Base-by-base conservation (phyloP, 2,113 vertebrate species). In the Pampusana beccarii region DNA sequence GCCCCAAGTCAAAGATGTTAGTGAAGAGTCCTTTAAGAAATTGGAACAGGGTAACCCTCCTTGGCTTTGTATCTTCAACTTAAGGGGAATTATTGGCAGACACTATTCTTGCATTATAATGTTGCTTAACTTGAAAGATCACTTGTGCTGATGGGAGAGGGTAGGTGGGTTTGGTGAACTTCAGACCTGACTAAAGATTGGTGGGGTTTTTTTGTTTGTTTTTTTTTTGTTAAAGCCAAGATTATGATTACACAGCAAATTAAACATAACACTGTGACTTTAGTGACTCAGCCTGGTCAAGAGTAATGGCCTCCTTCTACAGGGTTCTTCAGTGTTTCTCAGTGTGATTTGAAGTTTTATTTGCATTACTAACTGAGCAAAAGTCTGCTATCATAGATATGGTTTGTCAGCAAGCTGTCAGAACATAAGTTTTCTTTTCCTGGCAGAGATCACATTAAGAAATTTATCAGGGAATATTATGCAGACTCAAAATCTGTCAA, bases 401-500 rank as follows among this genome's bases (percentile, higher is more conserved):
- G 15, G 50, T 71, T 96, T 97, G 90, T 95, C 93, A 96, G 96
- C 69, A 90, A 93, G 82, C 83, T 96, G 95, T 57, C 88, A 95
- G 86, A 93, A 93, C 13, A 53, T 79, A 88, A 90, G 51, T 83
- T 90, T 96, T 96, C 61, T 42, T 94, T 93, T 94, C 34, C 87
- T 96, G 92, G 92, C 95, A 93, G 53, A 81, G 60, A 93, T 84
- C 85, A 88, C 88, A 70, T 94, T 93, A 95, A 90, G 82, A 77
- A 95, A 62, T 94, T 93, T 93, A 94, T 94, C 88, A 79, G 77
- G n/a, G 29, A 90, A 93, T 96, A 81, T 95, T 96, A 94, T 96
- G 83, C 93, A 94, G 69, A 65, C 90, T 78, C 64, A 88, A 96
- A 97, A 95, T 93, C 90, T 96, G 95, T 95, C 96, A 96, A 86